phyloP scores from a whole-genome alignment of 2,888 invertebrate species.

The Spisula subtruncata region DNA sequence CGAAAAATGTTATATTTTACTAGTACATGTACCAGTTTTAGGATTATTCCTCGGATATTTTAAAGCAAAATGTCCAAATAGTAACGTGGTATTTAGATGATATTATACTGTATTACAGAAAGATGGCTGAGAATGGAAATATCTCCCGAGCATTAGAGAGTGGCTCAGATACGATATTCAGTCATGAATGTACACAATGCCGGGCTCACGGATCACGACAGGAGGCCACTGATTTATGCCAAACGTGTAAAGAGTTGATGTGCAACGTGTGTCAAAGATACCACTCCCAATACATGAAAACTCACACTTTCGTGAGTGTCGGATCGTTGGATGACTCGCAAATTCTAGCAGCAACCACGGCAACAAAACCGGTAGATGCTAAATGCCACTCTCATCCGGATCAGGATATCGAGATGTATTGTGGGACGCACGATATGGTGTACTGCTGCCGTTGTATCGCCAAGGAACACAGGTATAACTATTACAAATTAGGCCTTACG shows the following conservation, averaged over 20 bases:
- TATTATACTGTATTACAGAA: background rate
- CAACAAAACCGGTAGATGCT: background rate
- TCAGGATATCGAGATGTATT: constrained; percentile 25
- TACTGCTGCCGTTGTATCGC: constrained; percentile 16
- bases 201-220: background rate
- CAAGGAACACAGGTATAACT: background rate
- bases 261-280: background rate
- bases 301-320: background rate
- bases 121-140: background rate
- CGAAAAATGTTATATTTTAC: too few species aligned
- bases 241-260: background rate
- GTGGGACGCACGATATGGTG: constrained; percentile 21
- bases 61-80: too few species aligned
- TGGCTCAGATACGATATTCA: background rate
- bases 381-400: constrained; percentile 2
- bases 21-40: too few species aligned
- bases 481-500: too few species aligned
- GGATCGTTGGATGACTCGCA: background rate
- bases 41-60: too few species aligned
- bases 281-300: background rate
- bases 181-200: background rate
- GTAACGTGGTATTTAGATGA: too few species aligned
- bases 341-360: background rate
- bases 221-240: background rate
- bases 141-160: background rate